Evolutionary conservation across 1,140 invertebrate genomes (phyloP), one percentile per base, ranked within the genome.

Genomic region (Microvelia longipes): DNA sequence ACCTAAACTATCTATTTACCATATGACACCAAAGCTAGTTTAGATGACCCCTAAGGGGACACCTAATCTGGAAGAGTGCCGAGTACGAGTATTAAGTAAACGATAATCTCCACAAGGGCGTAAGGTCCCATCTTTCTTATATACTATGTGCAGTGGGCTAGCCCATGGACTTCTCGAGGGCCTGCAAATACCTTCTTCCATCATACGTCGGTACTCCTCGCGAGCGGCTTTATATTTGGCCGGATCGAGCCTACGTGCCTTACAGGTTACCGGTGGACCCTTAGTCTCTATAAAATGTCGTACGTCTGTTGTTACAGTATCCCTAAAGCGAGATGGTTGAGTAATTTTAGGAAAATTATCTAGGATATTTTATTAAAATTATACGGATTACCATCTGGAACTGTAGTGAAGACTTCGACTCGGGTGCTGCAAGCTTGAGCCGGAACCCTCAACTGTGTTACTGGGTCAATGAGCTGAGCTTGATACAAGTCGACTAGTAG

Each of bases 51-150:
- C n/a, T n/a, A n/a, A n/a, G n/a, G n/a, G n/a, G n/a, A n/a, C n/a
- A n/a, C n/a, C n/a, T n/a, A n/a, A n/a, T n/a, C n/a, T n/a, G n/a
- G n/a, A n/a, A n/a, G n/a, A n/a, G n/a, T n/a, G n/a, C n/a, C n/a
- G n/a, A n/a, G n/a, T 13, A 69, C 80, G 71, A 1, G 66, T n/a
- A 69, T 69, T 71, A n/a, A 1, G 2, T 0, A 24, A 26, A 60
- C 29, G 5, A 78, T 77, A 28, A 82, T 71, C 73, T 75, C 78
- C 1, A 73, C 70, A 0, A 77, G 80, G 68, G 77, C 73, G 28
- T 76, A 75, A 70, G 83, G 83, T 70, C 82, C 81, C 0, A 80
- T 78, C 60, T 83, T 70, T 66, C n/a, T n/a, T n/a, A n/a, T n/a
- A n/a, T n/a, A n/a, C n/a, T n/a, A n/a, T n/a, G n/a, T 81, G 78